Base-by-base conservation (phyloP, 30 jellyfish, hydroid and myxozoan genomes). In the Aurelia aurita complex sp. Pacific region DNA sequence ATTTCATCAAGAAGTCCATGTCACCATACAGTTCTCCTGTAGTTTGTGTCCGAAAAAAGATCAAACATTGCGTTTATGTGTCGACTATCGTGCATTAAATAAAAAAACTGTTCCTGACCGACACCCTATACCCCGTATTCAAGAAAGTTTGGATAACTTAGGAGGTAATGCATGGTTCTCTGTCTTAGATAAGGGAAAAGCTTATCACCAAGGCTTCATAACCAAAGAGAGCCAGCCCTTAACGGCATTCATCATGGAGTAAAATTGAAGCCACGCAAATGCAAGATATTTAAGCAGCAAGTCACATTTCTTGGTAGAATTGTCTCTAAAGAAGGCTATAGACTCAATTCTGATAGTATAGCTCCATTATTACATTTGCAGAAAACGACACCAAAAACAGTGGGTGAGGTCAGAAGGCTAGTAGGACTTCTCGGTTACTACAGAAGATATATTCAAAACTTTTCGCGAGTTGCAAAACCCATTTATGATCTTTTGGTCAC, bases 91-190 rank as follows among this genome's bases (percentile, higher is more conserved):
- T 15, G 85, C 79, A 1, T 63, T 75, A 29, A 66, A 67, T 57
- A 61, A 46, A 52, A 76, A 69, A 67, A 86, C 85, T 50, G 69
- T 77, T 2, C 90, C 95, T 33, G 92, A 82, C 71, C 88, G 88
- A 13, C 67, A 69, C 18, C 92, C 92, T 1, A 11, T 69, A 1
- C 92, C 92, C 10, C 0, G 92, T 7, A 51, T 82, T 6, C 43
- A 82, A 3, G 85, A 69, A 53, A 42, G 18, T 2, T 40, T 85
- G 8, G 72, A 85, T 10, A 74, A 40, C 11, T 51, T 85, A 18
- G 82, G 82, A 9, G 90, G 82, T 17, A 85, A 64, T 36, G n/a
- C 62, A 1, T 74, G 94, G 94, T 85, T 85, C 65, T 73, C 88
- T 32, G 23, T 74, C 5, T 67, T 72, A 8, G 94, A 46, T 9